Evolutionary conservation across 2,113 vertebrate species (phyloP).

Genomic region (Monopterus albus): DNA sequence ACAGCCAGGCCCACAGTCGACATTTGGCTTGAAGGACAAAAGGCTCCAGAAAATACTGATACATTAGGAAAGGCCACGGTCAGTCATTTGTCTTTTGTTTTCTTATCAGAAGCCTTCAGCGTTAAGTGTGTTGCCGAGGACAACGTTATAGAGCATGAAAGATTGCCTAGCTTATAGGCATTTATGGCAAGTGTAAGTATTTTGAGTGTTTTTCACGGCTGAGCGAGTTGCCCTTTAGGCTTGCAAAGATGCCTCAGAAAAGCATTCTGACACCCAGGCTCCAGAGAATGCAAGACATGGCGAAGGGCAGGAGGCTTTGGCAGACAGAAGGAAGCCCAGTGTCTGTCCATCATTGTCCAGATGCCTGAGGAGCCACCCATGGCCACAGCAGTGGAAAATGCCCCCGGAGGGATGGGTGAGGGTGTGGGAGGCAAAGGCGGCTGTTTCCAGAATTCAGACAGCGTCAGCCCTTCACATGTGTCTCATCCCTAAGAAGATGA

Average conservation of each 20-base stretch:
- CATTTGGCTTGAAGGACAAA: constrained; percentile 73
- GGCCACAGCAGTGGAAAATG: constrained; percentile 62
- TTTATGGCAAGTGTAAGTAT: constrained; percentile 78
- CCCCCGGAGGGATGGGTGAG: constrained; percentile 52
- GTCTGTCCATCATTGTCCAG: constrained; percentile 56
- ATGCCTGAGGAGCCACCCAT: constrained; percentile 5
- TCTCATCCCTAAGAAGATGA: constrained; percentile 61
- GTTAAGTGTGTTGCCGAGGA: constrained; percentile 53
- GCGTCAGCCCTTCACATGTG: constrained; percentile 44
- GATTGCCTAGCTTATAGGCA: constrained; percentile 73
- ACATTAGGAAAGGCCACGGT: constrained; percentile 76
- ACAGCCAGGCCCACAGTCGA: constrained; percentile 26
- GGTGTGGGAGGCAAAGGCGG: constrained; percentile 41
- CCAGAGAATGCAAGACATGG: constrained; percentile 54
- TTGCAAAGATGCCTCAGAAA: constrained; percentile 53
- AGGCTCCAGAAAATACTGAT: constrained; percentile 70
- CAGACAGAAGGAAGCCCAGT: constrained; percentile 52
- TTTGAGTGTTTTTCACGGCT: constrained; percentile 76
- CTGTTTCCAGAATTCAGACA: constrained; percentile 57
- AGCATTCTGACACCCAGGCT: constrained; percentile 57
- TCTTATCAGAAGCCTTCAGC: constrained; percentile 68
- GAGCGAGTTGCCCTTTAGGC: constrained; percentile 77
- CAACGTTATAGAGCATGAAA: constrained; percentile 79
- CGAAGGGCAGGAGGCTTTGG: constrained; percentile 32
- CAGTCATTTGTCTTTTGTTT: constrained; percentile 79